A percentile compares a stretch with the other conserved stretches of the same genome.
These are phyloP conservation scores for Todiramphus saurophagus DNA, from an alignment of 2,113 vertebrate species.

Conservation along the genomic window DNA sequence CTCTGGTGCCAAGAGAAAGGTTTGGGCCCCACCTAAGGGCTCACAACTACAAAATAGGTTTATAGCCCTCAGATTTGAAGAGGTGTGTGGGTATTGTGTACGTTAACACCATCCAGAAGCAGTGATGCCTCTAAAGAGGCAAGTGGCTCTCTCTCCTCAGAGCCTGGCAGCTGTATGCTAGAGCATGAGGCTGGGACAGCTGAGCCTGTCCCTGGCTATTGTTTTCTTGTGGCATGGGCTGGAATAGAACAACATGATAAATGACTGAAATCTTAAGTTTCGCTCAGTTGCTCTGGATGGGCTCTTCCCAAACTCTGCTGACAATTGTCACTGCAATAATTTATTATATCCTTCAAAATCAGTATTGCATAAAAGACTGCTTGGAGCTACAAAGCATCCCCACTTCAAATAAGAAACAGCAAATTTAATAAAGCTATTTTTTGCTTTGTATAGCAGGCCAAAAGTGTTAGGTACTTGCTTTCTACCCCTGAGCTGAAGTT, in stretches of 20 bases:
- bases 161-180: neutral
- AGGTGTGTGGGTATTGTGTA: rapidly evolving
- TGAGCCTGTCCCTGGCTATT: neutral
- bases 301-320: neutral
- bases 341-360: neutral
- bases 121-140: neutral
- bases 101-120: neutral
- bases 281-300: neutral
- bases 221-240: neutral
- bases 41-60: neutral
- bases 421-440: neutral
- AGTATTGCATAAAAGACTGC: neutral
- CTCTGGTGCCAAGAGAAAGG: neutral
- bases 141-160: neutral
- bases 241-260: neutral
- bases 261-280: neutral
- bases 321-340: neutral
- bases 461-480: neutral
- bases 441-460: neutral
- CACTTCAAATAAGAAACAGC: neutral
- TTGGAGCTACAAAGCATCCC: neutral
- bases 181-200: neutral
- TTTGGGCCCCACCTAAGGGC: neutral
- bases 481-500: neutral
- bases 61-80: neutral